Evolutionary conservation across 2,797 vertebrate species (phyloP), one percentile per base, ranked within the genome.

Genomic region (Leptatherina wallacei): DNA sequence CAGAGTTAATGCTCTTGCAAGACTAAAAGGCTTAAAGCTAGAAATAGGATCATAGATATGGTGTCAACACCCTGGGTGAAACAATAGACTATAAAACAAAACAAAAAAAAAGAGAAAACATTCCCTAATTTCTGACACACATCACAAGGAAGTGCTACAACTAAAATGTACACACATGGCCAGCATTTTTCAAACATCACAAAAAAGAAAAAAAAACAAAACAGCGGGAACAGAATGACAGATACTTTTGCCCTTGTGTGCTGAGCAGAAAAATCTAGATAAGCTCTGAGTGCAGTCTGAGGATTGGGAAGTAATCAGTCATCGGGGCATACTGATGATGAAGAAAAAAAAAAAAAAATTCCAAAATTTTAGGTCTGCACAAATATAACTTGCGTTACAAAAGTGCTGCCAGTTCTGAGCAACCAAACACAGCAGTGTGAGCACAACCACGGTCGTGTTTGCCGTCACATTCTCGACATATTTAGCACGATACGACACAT

Each of bases 1-100:
- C 66, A 78, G 81, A 85, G 71, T 70, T 80, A 80, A 84, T 81
- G 64, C 72, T 82, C 81, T 85, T 78, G 71, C 77, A 68, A 68
- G 62, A 84, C 81, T 75, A 76, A 71, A 85, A 73, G 78, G 78
- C 75, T 81, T 72, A 80, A 88, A 89, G 82, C 74, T 75, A 66
- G 58, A 74, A 82, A 52, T 58, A 80, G 64, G 80, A 80, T 84
- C 59, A 77, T 60, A 77, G 67, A 81, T 80, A 64, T 66, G 71
- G 66, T 66, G 80, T 91, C 84, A 84, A 85, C 78, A 77, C 68
- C 69, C 65, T 52, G 66, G 64, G 71, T 18, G 64, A 74, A 75
- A 81, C 33, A 80, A 36, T 54, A 33, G 56, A 22, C 47, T 38
- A 52, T 4, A 30, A 30, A 55, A 56, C 1, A n/a, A 68, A 18